phyloP scores from a whole-genome alignment of 2,113 vertebrate species.

The Mesembrinibis cayennensis region DNA sequence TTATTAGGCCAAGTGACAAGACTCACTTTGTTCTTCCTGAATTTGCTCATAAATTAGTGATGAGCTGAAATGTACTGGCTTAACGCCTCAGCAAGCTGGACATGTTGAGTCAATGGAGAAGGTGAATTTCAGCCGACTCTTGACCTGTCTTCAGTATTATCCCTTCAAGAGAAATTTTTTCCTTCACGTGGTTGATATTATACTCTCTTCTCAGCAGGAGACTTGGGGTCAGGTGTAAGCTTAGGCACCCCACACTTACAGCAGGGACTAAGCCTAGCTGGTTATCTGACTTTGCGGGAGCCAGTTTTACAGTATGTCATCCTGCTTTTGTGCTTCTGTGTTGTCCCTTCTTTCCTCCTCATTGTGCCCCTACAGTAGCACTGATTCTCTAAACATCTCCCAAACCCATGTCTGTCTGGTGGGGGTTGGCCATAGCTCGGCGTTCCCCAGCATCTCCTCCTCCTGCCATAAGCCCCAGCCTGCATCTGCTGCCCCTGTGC shows the following conservation, averaged over 20 bases:
- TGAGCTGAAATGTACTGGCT: neutral
- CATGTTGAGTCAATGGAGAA: neutral
- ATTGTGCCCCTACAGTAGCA: neutral
- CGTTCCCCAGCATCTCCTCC: neutral
- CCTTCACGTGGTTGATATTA: neutral
- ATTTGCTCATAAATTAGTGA: constrained; percentile 35
- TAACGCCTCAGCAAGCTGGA: neutral
- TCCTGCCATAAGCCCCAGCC: neutral
- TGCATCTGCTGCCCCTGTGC: neutral
- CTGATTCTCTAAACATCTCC: neutral
- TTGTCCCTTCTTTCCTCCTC: neutral
- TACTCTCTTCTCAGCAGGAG: neutral
- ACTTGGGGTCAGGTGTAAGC: neutral
- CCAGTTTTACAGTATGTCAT: neutral
- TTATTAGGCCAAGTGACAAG: neutral
- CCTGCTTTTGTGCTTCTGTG: neutral
- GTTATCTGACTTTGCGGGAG: neutral
- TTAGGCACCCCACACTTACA: neutral
- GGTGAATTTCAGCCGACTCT: constrained; percentile 3
- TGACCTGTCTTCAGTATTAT: neutral
- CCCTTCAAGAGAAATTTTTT: neutral
- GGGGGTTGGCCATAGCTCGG: neutral
- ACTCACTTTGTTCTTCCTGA: neutral
- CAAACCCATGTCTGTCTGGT: neutral
- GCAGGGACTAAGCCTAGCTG: neutral